Conservation (phyloP, 2,797 vertebrate genomes). For the Gephyroberyx darwinii region DNA sequence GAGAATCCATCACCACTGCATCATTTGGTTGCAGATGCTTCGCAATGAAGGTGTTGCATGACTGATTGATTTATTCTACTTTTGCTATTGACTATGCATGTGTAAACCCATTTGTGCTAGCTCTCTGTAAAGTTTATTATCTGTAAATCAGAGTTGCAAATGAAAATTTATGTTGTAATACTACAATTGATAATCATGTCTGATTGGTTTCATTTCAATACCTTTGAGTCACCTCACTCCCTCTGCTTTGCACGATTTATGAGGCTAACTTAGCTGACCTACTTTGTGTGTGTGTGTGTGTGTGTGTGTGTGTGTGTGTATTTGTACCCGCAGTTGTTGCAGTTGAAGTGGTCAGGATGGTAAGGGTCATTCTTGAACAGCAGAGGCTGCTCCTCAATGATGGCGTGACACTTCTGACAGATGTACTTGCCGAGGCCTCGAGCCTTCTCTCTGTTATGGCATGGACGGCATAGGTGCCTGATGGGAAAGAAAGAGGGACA, state of each 20-base stretch:
- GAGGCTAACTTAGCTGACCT: background rate
- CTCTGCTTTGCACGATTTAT: background rate
- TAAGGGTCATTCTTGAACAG: constrained; percentile 92
- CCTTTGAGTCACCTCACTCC: background rate
- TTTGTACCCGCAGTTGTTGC: constrained; percentile 88
- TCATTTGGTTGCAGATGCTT: no score
- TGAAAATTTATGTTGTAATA: no score
- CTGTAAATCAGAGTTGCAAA: no score
- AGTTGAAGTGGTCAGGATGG: constrained; percentile 92
- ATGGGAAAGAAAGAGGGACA: constrained; percentile 10
- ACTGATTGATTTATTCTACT: background rate
- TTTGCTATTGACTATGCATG: background rate
- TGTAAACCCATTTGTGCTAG: no score
- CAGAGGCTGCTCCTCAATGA: constrained; percentile 89
- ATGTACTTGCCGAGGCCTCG: constrained; percentile 89
- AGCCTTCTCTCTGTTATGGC: constrained; percentile 89
- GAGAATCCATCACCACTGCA: no score
- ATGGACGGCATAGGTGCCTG: constrained; percentile 89
- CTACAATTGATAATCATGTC: no score
- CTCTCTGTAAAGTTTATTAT: no score
- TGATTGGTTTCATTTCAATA: no score
- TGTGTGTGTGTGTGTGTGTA: background rate
- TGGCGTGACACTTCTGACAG: constrained; percentile 91
- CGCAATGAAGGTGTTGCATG: no score
- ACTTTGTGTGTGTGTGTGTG: background rate